Evolutionary conservation across 2,888 invertebrate genomes (phyloP), one percentile per base, ranked within the genome.

Genomic region (Agriotes lineatus): DNA sequence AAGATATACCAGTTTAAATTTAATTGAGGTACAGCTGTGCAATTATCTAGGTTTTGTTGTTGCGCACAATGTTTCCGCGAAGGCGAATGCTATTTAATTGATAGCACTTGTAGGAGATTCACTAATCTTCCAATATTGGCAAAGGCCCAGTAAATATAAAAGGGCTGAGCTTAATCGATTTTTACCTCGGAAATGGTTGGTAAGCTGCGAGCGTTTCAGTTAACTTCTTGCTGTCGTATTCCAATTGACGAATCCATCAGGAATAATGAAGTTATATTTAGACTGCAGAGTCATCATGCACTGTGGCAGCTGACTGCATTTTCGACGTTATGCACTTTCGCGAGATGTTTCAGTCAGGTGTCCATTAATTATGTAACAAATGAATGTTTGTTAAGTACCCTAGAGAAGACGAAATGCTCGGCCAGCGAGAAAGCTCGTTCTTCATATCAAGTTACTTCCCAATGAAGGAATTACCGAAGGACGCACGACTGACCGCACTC

Each of bases 401-500:
- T 39, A 19, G 22, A 52, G 45, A 59, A 37, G 52, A 39, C 19
- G 44, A 44, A 56, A 42, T 33, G 25, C 1, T 14, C 18, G 20
- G 33, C 16, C 19, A 39, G 20, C n/a, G 39, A 9, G 18, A 22
- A 18, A 22, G 33, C 9, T 20, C n/a, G 45, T 63, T 57, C 62
- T 62, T 69, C 45, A 69, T 77, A 78, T 78, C 76, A 74, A 76
- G 77, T 77, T 79, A 78, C 79, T 78, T 79, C 77, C 75, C 76
- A 79, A 80, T 79, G 78, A 77, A 78, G 79, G 78, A 77, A 77
- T 76, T 72, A 75, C 74, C 76, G 69, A 71, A 77, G 77, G 78
- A 78, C 77, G 77, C 77, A 77, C 78, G 77, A 78, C 75, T 77
- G 79, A 76, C 79, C 79, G 77, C 76, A 78, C 78, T 73, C 72